These are phyloP conservation scores for Procambarus virginalis DNA, from an alignment of 1,140 invertebrate genomes.

Conservation along the genomic window DNA sequence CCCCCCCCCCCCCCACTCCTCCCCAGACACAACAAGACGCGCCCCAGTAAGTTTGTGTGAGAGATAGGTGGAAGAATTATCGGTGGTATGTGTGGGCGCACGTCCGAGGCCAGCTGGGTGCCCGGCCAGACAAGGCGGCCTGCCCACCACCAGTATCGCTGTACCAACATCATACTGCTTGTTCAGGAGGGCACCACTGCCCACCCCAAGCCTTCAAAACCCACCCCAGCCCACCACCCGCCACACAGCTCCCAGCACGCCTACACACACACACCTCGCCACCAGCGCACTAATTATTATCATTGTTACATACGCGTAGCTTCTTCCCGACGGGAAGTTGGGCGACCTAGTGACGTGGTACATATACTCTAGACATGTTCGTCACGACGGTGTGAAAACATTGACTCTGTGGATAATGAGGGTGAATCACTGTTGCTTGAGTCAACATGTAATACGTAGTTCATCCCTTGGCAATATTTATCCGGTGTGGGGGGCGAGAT, in stretches of 20 bases:
- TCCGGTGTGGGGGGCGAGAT: background rate
- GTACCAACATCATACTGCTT: constrained; percentile 3
- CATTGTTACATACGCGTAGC: no score
- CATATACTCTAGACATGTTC: no score
- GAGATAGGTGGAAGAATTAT: background rate
- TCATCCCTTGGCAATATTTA: background rate
- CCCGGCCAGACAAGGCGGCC: no score
- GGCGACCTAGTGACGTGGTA: no score
- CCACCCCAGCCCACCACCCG: background rate
- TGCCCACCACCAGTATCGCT: background rate
- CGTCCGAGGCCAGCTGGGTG: background rate
- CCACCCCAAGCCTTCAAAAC: background rate
- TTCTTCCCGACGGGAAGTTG: no score
- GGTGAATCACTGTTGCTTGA: background rate
- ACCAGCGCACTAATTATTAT: no score
- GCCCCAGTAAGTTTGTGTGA: no score
- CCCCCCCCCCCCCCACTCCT: no score
- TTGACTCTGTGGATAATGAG: background rate
- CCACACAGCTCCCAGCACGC: no score
- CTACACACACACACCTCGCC: no score
- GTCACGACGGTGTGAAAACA: background rate
- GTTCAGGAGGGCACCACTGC: background rate
- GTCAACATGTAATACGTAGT: background rate
- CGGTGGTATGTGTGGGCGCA: background rate
- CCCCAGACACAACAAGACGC: background rate